Evolutionary conservation across 64 coral and sea anemone genomes (phyloP).

Genomic region (Montipora foliosa): DNA sequence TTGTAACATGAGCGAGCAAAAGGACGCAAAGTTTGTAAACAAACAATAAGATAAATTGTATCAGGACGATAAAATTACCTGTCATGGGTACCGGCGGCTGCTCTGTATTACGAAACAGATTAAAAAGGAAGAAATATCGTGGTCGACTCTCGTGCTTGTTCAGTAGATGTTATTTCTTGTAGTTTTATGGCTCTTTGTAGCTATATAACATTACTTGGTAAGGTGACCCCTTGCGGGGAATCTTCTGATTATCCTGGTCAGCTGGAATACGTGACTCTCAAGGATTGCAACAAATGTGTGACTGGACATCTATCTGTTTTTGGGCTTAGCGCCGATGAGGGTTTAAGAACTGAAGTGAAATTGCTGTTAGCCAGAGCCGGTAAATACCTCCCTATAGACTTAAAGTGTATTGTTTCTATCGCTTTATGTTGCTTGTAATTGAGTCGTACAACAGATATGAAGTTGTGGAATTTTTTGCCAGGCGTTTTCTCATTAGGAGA

Average conservation of each 20-base stretch:
- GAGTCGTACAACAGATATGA: background rate
- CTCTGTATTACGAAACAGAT: background rate
- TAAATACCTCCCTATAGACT: background rate
- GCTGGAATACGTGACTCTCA: conserved; percentile 37
- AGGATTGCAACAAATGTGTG: conserved; percentile 63
- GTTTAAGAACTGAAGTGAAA: conserved; percentile 65
- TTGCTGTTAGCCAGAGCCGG: conserved; percentile 67
- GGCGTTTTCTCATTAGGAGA: conserved; percentile 56
- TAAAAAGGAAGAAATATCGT: background rate
- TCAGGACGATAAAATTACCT: background rate
- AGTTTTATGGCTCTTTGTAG: background rate
- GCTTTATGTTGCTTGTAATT: background rate
- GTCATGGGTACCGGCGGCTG: background rate
- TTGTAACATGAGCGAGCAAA: too few species aligned
- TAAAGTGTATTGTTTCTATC: background rate
- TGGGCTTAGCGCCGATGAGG: conserved; percentile 37
- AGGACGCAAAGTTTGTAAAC: too few species aligned
- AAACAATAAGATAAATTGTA: too few species aligned
- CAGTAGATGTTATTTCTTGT: background rate
- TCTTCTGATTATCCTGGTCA: conserved; percentile 12
- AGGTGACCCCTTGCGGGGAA: background rate
- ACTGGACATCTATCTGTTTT: conserved; percentile 44
- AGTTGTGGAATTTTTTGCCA: background rate
- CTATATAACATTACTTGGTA: background rate
- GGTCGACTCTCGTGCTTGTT: background rate